Evolutionary conservation across 64 coral and sea anemone species (phyloP).

Genomic region (Stylophora pistillata): DNA sequence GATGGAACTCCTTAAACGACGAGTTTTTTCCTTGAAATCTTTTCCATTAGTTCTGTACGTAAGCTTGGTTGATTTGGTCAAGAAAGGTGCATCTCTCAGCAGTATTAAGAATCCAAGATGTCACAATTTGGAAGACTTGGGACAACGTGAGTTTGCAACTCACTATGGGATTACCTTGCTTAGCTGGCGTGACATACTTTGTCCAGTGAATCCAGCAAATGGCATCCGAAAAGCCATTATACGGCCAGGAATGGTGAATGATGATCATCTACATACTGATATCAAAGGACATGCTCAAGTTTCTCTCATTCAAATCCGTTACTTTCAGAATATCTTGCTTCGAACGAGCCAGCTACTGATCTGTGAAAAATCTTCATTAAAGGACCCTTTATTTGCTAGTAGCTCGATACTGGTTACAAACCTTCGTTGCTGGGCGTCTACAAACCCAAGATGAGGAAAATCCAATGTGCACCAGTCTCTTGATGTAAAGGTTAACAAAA

Average conservation of each 20-base stretch:
- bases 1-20: slow-evolving; percentile 43
- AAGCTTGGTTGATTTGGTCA: slow-evolving; percentile 40
- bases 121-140: slow-evolving; percentile 23
- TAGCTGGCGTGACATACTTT: slow-evolving; percentile 13
- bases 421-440: slow-evolving; percentile 17
- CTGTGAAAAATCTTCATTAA: neutral
- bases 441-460: slow-evolving; percentile 22
- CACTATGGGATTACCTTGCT: slow-evolving; percentile 28
- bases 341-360: neutral
- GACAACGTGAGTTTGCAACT: slow-evolving; percentile 11
- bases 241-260: slow-evolving; percentile 30
- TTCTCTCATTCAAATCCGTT: slow-evolving; percentile 29
- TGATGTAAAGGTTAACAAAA: slow-evolving; percentile 1
- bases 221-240: neutral
- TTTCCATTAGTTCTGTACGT: slow-evolving; percentile 24
- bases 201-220: neutral
- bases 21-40: slow-evolving; percentile 11
- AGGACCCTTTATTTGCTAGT: neutral
- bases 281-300: slow-evolving; percentile 38
- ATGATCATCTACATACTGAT: slow-evolving; percentile 18
- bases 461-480: neutral
- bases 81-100: neutral
- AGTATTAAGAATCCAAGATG: neutral
- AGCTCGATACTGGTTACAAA: slow-evolving; percentile 1
- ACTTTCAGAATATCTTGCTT: slow-evolving; percentile 11